Base-by-base conservation (phyloP, 2,113 vertebrate species). In the Brachyistius frenatus region DNA sequence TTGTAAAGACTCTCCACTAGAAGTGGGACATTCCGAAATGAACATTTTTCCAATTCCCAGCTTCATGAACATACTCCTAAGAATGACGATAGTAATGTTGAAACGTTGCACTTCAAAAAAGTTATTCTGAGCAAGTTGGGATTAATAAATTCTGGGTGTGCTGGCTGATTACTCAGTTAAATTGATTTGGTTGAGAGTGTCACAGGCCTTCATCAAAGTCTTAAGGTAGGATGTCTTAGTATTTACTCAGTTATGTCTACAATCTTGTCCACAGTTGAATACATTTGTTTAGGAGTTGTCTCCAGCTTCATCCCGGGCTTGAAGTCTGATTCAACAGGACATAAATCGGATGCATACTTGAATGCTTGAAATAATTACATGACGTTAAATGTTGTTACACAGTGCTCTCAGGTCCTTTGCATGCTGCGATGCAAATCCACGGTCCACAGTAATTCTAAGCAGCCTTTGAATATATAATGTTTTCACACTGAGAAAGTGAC, bases 341-440 rank as follows among this genome's bases (percentile, higher is more conserved):
- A 49, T 49, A 2, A 9, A 2, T 44, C 9, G 11, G 41, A 50
- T 14, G 4, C 49, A 50, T 50, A 2, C 15, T 50, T 50, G 1
- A 11, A 41, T 57, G 15, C 32, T 55, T 69, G 30, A 55, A 57
- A 56, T 69, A 69, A 69, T 71, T 58, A 60, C 68, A 49, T 2
- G 16, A 49, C 31, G 55, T 35, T 58, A 70, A 58, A 58, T 71
- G 11, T 1, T 60, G 5, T 3, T 31, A 55, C 30, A 31, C n/a
- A 13, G 31, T 30, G 23, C 30, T 16, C 15, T 52, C 14, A 23
- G 49, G 15, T 52, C n/a, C 23, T 30, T 13, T 32, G 2, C 53
- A 55, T 30, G 23, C 53, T 55, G 53, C 8, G 23, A 11, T 30
- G 23, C 30, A 55, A 55, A 32, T 55, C 30, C 23, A 55, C 32